A percentile compares a stretch with the other conserved stretches of the same genome.
Evolutionary conservation across 2,888 invertebrate species (phyloP).

Genomic region (Bembecia ichneumoniformis): DNA sequence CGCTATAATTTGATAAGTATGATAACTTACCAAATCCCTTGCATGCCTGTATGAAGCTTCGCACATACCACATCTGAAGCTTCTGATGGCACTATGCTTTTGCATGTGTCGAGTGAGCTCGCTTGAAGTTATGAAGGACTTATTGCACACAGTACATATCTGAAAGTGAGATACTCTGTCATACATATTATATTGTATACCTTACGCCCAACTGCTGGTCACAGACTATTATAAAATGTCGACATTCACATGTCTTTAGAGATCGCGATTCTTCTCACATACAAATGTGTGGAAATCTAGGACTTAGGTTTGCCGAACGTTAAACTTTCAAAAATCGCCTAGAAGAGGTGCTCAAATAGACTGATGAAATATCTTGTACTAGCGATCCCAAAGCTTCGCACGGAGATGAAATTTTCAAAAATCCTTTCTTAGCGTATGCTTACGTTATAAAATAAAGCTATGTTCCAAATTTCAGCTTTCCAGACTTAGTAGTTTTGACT

Average conservation of each 20-base stretch:
- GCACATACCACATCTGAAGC: conserved; percentile 73
- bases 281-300: background rate
- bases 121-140: conserved; percentile 74
- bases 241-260: background rate
- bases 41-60: conserved; percentile 68
- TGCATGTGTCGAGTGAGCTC: conserved; percentile 74
- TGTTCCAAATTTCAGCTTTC: no score
- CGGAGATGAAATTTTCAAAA: no score
- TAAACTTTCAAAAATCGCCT: no score
- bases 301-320: background rate
- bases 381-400: no score
- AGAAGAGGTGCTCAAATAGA: no score
- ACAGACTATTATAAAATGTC: no score
- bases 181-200: no score
- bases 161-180: conserved; percentile 13
- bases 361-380: no score
- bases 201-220: no score
- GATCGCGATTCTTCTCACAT: background rate
- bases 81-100: conserved; percentile 71
- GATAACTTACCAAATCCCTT: conserved; percentile 64
- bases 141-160: conserved; percentile 71
- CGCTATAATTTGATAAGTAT: background rate
- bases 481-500: no score
- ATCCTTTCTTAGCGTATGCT: no score
- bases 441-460: no score